These are phyloP conservation scores for Panthera uncia DNA, from an alignment of 2,113 vertebrate species.

Conservation along the genomic window DNA sequence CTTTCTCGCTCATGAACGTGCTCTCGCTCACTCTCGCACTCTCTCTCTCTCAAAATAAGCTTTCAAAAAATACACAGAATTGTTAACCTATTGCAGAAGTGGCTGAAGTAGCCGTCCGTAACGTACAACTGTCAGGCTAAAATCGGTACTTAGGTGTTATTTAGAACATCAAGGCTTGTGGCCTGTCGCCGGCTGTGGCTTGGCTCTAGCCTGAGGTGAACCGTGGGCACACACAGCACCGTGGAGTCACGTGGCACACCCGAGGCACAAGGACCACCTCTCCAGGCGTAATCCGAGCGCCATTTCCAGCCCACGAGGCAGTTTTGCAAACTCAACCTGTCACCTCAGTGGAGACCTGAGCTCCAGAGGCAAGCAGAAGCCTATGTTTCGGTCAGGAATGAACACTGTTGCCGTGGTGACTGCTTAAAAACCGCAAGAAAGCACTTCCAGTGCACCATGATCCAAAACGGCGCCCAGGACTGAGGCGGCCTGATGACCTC, in stretches of 20 bases:
- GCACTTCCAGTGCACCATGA: neutral
- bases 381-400: neutral
- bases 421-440: neutral
- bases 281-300: rapidly evolving
- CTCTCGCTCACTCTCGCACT: too few species aligned
- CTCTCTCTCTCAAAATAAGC: too few species aligned
- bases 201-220: neutral
- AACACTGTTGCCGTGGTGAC: neutral
- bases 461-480: neutral
- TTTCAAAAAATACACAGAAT: too few species aligned
- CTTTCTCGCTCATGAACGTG: too few species aligned
- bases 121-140: neutral
- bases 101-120: neutral
- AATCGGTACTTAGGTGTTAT: neutral
- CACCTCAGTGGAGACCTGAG: neutral
- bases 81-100: neutral
- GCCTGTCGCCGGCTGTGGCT: neutral
- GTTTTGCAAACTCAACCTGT: neutral
- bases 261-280: neutral
- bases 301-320: neutral
- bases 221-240: rapidly evolving
- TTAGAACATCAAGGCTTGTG: too few species aligned
- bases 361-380: neutral
- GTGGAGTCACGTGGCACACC: neutral
- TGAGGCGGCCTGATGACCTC: neutral